Conservation (phyloP, 2,113 vertebrate genomes). For the Mionectes macconnelli region DNA sequence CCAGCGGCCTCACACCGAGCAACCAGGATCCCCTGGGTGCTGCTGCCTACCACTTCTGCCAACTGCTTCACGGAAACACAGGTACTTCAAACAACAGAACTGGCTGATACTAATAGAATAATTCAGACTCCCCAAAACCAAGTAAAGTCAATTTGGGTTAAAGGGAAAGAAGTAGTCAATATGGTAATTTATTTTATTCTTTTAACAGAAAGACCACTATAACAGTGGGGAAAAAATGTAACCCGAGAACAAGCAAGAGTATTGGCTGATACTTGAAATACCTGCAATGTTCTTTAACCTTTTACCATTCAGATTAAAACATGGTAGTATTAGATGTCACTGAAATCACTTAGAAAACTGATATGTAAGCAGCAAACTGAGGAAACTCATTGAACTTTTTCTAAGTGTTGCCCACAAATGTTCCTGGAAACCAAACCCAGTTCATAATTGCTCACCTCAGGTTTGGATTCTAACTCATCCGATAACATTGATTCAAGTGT, state of each 20-base stretch:
- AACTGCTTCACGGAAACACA: not conserved
- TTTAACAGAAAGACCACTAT: not conserved
- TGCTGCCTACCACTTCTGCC: not conserved
- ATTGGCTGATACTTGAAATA: not conserved
- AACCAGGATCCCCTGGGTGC: not conserved
- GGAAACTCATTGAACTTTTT: not conserved
- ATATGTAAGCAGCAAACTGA: not conserved
- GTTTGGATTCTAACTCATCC: conserved; percentile 99
- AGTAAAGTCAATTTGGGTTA: not conserved
- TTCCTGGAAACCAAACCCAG: not conserved
- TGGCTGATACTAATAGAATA: not conserved
- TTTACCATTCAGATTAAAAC: not conserved
- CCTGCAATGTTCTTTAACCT: not conserved
- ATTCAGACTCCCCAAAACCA: not conserved
- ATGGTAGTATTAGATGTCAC: not conserved
- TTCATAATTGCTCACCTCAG: conserved; percentile 84
- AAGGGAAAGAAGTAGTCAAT: not conserved
- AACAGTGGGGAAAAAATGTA: not conserved
- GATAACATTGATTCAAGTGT: conserved; percentile 97
- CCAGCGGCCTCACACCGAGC: not conserved
- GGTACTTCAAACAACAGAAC: not conserved
- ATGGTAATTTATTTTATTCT: not conserved
- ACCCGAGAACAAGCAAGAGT: not conserved
- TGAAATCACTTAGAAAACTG: not conserved
- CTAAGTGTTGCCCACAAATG: not conserved